Conservation (phyloP, 2,797 vertebrate genomes). For the Danio choprae region DNA sequence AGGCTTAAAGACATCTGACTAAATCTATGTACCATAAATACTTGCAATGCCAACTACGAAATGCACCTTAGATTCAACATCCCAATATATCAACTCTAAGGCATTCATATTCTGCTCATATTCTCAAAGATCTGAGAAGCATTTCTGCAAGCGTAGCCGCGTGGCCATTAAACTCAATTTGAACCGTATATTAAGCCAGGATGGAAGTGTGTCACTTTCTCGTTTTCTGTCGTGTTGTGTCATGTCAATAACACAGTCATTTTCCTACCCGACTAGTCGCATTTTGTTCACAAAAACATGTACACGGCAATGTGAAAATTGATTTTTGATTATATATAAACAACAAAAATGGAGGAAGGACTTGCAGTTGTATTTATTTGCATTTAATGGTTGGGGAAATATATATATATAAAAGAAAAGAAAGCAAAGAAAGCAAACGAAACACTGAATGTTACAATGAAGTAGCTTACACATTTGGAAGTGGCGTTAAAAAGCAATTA, state of each 20-base stretch:
- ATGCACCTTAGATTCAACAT: conserved; percentile 1
- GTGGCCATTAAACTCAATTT: background rate
- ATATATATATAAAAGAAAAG: too few relatives aligned
- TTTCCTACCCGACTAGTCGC: background rate
- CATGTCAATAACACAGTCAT: background rate
- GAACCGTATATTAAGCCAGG: background rate
- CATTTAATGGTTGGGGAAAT: background rate
- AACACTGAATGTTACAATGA: too few relatives aligned
- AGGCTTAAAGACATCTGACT: conserved; percentile 20
- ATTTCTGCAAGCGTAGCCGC: background rate
- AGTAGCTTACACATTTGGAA: too few relatives aligned
- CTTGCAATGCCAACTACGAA: conserved; percentile 3
- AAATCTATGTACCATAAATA: conserved; percentile 26
- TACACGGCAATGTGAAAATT: background rate
- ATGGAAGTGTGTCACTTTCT: background rate
- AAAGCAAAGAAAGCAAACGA: too few relatives aligned
- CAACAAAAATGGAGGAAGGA: background rate
- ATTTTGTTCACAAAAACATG: background rate
- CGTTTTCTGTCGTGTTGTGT: background rate
- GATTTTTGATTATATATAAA: background rate
- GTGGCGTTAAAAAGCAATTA: too few relatives aligned
- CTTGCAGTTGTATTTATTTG: background rate
- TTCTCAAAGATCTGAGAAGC: background rate
- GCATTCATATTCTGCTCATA: conserved; percentile 9
- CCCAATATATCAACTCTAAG: background rate